Evolutionary conservation across 2,888 invertebrate species (phyloP).

Genomic region (Dugesia japonica): DNA sequence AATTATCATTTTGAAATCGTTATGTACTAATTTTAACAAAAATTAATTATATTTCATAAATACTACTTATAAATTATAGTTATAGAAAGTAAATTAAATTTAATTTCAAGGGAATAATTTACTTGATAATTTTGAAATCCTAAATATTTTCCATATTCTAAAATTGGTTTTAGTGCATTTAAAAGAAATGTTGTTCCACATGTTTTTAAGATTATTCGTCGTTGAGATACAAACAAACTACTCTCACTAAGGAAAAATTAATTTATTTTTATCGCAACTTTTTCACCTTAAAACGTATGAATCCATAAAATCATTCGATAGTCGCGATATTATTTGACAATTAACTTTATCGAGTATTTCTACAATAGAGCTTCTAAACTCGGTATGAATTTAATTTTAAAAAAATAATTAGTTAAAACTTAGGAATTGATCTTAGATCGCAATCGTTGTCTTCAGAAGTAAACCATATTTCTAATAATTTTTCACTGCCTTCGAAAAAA

Average conservation of each 20-base stretch:
- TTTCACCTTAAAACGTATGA: background rate
- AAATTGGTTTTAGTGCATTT: background rate
- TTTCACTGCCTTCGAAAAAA: conserved; percentile 15
- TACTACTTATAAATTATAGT: too few species aligned
- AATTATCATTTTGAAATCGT: too few species aligned
- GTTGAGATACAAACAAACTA: background rate
- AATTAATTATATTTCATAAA: too few species aligned
- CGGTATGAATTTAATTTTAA: too few species aligned
- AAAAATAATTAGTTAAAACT: too few species aligned
- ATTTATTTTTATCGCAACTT: too few species aligned
- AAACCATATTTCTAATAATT: background rate
- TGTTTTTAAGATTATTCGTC: background rate
- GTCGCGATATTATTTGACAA: background rate
- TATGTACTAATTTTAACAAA: too few species aligned
- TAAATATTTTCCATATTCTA: background rate
- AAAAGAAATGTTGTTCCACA: background rate
- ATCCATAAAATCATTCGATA: background rate
- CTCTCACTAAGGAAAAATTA: background rate
- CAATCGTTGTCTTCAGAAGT: background rate
- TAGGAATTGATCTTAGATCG: background rate
- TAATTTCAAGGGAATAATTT: background rate
- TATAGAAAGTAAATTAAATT: too few species aligned
- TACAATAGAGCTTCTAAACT: background rate
- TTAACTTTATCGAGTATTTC: background rate
- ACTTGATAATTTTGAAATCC: background rate